Evolutionary conservation across 2,797 vertebrate species (phyloP), one percentile per base, ranked within the genome.

Genomic region (Chlorospingus flavigularis): DNA sequence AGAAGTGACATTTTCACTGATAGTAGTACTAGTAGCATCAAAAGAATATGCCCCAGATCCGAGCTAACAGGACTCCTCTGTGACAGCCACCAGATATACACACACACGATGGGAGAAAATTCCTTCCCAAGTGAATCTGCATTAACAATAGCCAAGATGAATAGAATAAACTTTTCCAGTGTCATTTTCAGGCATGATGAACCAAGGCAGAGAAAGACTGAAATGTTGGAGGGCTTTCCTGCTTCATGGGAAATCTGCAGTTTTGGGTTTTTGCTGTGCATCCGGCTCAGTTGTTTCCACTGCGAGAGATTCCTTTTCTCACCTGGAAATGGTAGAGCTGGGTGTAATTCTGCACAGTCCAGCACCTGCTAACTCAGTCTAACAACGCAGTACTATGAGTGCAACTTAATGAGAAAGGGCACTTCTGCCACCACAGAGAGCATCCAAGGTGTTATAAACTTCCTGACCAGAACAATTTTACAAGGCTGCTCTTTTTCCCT

Each of bases 401-500:
- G n/a, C 24, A 50, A 3, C 21, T 65, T 39, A 28, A 63, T 17
- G 37, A 71, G 58, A 63, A 74, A 57, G 15, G 18, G 9, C 18
- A 31, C 3, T 13, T 51, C 61, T 68, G 39, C 9, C 13, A 15
- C 13, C 7, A 74, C 9, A 10, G 14, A 40, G 5, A 63, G 5
- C 45, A 16, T 35, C 18, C 23, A 63, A 57, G 35, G 21, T 4
- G 2, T 8, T n/a, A 17, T 31, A 58, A 62, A 11, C 9, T 58
- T 86, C 28, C 35, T 35, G 24, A 86, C 1, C 16, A 76, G 43
- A 79, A 48, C 6, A 40, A 23, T 53, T 86, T 58, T 30, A 66
- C 0, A 0, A 43, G 53, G 14, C 3, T 73, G 4, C 7, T 74
- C 6, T 31, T 68, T 78, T 55, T 35, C 0, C 3, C 9, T 48